Conservation (phyloP, 2,113 vertebrate genomes). For the Crotalus viridis region DNA sequence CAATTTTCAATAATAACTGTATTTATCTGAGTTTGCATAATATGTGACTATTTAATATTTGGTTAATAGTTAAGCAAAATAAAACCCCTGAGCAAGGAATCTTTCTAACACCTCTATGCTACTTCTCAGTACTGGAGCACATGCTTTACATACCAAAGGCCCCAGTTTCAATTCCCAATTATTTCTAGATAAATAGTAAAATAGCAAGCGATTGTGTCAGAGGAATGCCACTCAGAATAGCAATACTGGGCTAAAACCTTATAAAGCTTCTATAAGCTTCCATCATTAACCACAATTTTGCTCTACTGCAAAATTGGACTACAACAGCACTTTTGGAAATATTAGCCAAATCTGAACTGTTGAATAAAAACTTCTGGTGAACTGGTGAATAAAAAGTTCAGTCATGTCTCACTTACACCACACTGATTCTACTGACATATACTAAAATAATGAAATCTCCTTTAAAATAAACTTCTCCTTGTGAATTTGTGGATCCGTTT, state of each 20-base stretch:
- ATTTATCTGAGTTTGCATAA: not conserved
- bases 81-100: not conserved
- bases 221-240: not conserved
- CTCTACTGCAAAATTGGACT: not conserved
- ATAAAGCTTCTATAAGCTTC: not conserved
- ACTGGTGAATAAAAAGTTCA: not conserved
- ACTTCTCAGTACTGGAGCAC: not conserved
- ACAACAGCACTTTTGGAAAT: not conserved
- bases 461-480: not conserved
- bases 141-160: not conserved
- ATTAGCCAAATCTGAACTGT: not conserved
- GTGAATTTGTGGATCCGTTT: not conserved
- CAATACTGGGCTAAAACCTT: not conserved
- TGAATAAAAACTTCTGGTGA: not conserved
- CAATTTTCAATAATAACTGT: not conserved
- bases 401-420: not conserved
- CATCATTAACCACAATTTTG: not conserved
- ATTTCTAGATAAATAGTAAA: not conserved
- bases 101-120: not conserved
- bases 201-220: not conserved
- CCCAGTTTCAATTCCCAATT: not conserved
- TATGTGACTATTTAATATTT: not conserved
- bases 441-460: not conserved
- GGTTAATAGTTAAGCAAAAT: not conserved
- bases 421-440: not conserved